A percentile compares a stretch with the other conserved stretches of the same genome.
phyloP scores from a whole-genome alignment of 1,140 invertebrate genomes.

The Drosophila sp. region DNA sequence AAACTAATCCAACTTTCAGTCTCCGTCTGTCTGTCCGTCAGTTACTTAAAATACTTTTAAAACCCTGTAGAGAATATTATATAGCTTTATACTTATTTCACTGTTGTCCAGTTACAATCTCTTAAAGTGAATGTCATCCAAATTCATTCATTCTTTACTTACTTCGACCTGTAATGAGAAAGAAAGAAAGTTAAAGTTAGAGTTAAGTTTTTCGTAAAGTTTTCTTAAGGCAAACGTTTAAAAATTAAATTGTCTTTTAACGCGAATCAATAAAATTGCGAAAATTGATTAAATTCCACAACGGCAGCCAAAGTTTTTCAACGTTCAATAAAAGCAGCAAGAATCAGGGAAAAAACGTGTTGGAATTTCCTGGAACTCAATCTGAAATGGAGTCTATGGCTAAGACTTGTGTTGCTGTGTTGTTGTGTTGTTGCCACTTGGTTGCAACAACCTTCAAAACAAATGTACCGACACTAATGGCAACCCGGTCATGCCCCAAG shows the following conservation, averaged over 20 bases:
- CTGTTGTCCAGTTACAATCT: too few species aligned
- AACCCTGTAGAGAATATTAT: too few species aligned
- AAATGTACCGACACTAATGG: slow-evolving; percentile 84
- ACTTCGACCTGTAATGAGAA: slow-evolving; percentile 84
- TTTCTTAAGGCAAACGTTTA: slow-evolving; percentile 40
- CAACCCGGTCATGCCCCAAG: slow-evolving; percentile 75
- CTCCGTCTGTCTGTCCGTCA: too few species aligned
- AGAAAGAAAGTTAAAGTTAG: slow-evolving; percentile 37
- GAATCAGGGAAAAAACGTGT: slow-evolving; percentile 64
- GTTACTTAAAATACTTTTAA: too few species aligned
- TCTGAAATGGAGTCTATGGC: background rate
- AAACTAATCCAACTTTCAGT: too few species aligned
- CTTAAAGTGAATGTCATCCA: background rate
- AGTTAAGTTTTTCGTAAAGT: slow-evolving; percentile 26
- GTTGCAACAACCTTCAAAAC: slow-evolving; percentile 79
- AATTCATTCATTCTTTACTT: slow-evolving; percentile 54
- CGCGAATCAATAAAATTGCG: slow-evolving; percentile 84
- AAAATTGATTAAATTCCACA: slow-evolving; percentile 84
- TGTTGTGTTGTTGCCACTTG: background rate
- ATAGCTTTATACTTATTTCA: too few species aligned
- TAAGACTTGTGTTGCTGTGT: background rate
- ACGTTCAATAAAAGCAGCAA: too few species aligned
- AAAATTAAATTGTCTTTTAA: slow-evolving; percentile 79
- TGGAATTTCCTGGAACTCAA: slow-evolving; percentile 54
- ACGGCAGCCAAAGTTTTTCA: slow-evolving; percentile 38